Percentiles rank a stretch among this genome's conserved stretches.
phyloP scores from a whole-genome alignment of 1,140 invertebrate species.

The Listronotus bonariensis region DNA sequence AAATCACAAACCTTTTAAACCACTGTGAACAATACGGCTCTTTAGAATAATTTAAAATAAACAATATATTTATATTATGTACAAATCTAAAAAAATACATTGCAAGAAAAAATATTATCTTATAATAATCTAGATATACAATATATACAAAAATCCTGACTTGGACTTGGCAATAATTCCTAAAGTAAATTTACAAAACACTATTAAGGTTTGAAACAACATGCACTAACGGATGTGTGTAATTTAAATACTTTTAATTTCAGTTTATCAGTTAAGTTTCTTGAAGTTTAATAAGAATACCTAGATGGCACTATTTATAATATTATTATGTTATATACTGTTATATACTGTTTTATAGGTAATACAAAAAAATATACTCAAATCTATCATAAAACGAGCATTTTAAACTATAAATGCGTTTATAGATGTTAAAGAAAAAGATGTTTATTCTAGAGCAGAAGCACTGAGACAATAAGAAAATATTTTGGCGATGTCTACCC shows the following conservation, averaged over 20 bases:
- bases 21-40: constrained; percentile 3
- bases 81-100: constrained; percentile 57
- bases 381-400: background rate
- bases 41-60: constrained; percentile 23
- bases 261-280: background rate
- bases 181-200: constrained; percentile 30
- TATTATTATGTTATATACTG: too few species aligned
- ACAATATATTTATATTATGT: constrained; percentile 26
- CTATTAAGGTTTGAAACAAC: constrained; percentile 4
- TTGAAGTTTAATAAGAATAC: constrained; percentile 11
- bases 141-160: constrained; percentile 51
- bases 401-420: background rate
- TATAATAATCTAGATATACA: constrained; percentile 54
- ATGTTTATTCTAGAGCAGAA: too few species aligned
- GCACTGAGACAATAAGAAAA: too few species aligned
- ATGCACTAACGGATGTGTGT: constrained; percentile 15
- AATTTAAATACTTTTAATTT: constrained; percentile 3
- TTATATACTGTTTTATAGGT: constrained; percentile 4
- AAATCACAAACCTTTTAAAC: constrained; percentile 23
- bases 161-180: constrained; percentile 49
- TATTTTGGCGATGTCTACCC: too few species aligned
- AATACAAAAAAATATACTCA: background rate
- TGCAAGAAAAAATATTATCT: constrained; percentile 54
- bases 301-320: constrained; percentile 5
- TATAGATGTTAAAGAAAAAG: background rate